These are phyloP conservation scores for Napeogenes sylphis DNA, from an alignment of 2,888 invertebrate genomes.

Conservation along the genomic window DNA sequence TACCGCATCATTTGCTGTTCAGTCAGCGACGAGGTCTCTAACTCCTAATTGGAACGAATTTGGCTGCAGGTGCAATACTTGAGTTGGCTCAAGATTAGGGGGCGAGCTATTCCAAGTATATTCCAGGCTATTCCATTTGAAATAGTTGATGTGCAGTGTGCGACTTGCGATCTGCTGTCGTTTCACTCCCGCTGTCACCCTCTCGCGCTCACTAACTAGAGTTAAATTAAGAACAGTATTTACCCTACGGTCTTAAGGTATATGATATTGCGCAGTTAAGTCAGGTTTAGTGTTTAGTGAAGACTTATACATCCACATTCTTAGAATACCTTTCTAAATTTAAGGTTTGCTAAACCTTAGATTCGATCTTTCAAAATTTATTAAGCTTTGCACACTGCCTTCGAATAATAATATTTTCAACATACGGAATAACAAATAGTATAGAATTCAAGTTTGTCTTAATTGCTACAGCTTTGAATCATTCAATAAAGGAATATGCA, in stretches of 20 bases:
- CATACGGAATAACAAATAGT: conserved; percentile 15
- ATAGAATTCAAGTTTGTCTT: conserved; percentile 41
- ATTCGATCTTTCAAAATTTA: conserved; percentile 6
- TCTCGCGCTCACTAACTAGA: conserved; percentile 63
- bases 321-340: conserved; percentile 43
- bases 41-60: conserved; percentile 77
- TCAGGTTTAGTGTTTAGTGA: conserved; percentile 64
- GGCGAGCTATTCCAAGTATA: conserved; percentile 70
- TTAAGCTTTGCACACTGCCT: background rate
- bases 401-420: no score
- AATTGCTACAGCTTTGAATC: conserved; percentile 54
- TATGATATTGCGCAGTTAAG: conserved; percentile 73
- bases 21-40: conserved; percentile 72
- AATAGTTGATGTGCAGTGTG: conserved; percentile 71
- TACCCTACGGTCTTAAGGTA: conserved; percentile 67
- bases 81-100: conserved; percentile 75
- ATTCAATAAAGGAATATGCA: conserved; percentile 53
- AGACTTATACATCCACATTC: conserved; percentile 68
- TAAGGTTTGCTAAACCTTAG: background rate
- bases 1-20: conserved; percentile 77
- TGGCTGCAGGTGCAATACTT: conserved; percentile 77
- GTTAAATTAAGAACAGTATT: conserved; percentile 78
- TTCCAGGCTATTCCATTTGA: conserved; percentile 63
- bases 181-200: conserved; percentile 51
- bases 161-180: conserved; percentile 59